A percentile compares a stretch with the other conserved stretches of the same genome.
Conservation (phyloP, 2,113 vertebrate genomes). For the Lethenteron reissneri region DNA sequence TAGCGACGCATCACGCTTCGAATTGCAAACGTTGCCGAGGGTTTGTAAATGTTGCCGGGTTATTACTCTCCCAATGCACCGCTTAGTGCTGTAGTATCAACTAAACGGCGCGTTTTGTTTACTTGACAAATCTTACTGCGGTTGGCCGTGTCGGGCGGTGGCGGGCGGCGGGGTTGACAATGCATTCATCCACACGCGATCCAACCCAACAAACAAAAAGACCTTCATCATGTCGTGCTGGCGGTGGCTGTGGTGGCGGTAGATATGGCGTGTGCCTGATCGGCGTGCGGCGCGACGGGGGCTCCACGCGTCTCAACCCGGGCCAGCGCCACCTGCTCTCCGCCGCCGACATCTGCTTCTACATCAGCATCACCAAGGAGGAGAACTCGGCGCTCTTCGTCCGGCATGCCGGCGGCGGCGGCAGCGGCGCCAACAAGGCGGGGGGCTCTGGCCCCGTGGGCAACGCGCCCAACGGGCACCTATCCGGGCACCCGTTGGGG, state of each 20-base stretch:
- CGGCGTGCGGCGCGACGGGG: constrained; percentile 71
- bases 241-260: background rate
- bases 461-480: background rate
- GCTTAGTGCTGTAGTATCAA: too few species aligned
- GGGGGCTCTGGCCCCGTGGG: constrained; percentile 14
- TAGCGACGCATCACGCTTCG: too few species aligned
- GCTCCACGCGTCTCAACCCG: constrained; percentile 84
- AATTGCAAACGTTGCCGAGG: too few species aligned
- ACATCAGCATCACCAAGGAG: constrained; percentile 93
- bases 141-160: too few species aligned
- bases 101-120: too few species aligned
- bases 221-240: too few species aligned
- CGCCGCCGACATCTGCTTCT: constrained; percentile 60
- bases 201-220: too few species aligned
- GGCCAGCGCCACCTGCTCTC: constrained; percentile 74
- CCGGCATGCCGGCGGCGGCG: constrained; percentile 37
- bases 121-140: too few species aligned
- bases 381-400: constrained; percentile 87
- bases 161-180: too few species aligned
- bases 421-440: constrained; percentile 88
- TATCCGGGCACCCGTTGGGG: background rate
- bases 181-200: too few species aligned
- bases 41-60: too few species aligned
- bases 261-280: constrained; percentile 90
- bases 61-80: too few species aligned